Conservation (phyloP, 2,888 invertebrate genomes). For the Nemapogon koenigi region DNA sequence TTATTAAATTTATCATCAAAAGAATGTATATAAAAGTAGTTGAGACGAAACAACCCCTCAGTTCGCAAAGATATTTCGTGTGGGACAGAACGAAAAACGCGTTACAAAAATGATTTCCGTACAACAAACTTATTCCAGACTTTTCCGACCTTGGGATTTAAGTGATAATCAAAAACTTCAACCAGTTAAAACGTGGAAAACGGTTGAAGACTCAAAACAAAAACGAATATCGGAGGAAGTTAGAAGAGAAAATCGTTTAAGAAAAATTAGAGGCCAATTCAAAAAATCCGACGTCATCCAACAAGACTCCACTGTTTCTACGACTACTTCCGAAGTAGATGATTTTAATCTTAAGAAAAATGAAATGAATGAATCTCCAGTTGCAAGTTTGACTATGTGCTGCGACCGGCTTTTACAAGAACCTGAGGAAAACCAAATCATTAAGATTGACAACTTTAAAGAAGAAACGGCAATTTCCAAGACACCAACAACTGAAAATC, state of each 20-base stretch:
- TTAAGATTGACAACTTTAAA: slow-evolving; percentile 13
- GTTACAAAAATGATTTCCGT: slow-evolving; percentile 37
- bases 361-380: slow-evolving; percentile 31
- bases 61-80: slow-evolving; percentile 48
- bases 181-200: slow-evolving; percentile 20
- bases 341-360: slow-evolving; percentile 21
- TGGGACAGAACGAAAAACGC: slow-evolving; percentile 30
- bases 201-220: slow-evolving; percentile 23
- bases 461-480: background rate
- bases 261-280: slow-evolving; percentile 52
- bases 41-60: slow-evolving; percentile 34
- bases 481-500: background rate
- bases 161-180: slow-evolving; percentile 31
- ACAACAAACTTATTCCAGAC: slow-evolving; percentile 51
- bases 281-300: slow-evolving; percentile 34
- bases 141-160: slow-evolving; percentile 69
- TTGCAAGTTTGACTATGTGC: slow-evolving; percentile 40
- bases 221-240: slow-evolving; percentile 31
- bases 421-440: slow-evolving; percentile 23
- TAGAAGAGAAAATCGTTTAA: slow-evolving; percentile 43
- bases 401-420: slow-evolving; percentile 44
- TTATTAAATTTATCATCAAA: slow-evolving; percentile 64
- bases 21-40: slow-evolving; percentile 62
- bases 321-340: slow-evolving; percentile 50
- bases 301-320: slow-evolving; percentile 66